Evolutionary conservation across 37 sponge, comb jelly and placozoan genomes (phyloP).

Genomic region (Beroe forskalii): DNA sequence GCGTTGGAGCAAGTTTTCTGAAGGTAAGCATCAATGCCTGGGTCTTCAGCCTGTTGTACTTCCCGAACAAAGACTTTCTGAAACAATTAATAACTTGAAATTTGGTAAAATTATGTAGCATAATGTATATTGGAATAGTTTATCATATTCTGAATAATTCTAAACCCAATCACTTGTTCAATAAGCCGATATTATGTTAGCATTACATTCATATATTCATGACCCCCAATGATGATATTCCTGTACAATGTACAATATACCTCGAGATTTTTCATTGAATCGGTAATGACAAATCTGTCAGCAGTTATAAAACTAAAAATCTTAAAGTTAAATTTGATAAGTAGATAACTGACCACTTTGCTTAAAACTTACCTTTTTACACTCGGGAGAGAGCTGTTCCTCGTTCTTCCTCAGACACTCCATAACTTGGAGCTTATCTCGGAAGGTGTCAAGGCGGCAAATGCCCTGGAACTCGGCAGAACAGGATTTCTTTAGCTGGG

Average conservation of each 20-base stretch:
- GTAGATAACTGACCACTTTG: no score
- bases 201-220: no score
- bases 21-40: slow-evolving; percentile 10
- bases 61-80: slow-evolving; percentile 48
- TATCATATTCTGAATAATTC: no score
- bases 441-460: neutral
- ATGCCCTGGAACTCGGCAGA: neutral
- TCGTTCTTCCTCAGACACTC: slow-evolving; percentile 45
- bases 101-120: neutral
- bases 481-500: slow-evolving; percentile 38
- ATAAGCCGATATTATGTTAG: no score
- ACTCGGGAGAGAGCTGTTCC: neutral
- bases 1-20: neutral
- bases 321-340: no score
- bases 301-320: no score
- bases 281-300: no score
- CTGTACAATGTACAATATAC: no score
- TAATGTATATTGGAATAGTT: no score
- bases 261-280: no score
- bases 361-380: slow-evolving; percentile 30
- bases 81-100: neutral
- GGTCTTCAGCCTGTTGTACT: slow-evolving; percentile 57
- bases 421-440: slow-evolving; percentile 41
- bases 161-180: no score
- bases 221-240: no score